Base-by-base conservation (phyloP, 2,797 vertebrate species). In the Australoheros facetus region DNA sequence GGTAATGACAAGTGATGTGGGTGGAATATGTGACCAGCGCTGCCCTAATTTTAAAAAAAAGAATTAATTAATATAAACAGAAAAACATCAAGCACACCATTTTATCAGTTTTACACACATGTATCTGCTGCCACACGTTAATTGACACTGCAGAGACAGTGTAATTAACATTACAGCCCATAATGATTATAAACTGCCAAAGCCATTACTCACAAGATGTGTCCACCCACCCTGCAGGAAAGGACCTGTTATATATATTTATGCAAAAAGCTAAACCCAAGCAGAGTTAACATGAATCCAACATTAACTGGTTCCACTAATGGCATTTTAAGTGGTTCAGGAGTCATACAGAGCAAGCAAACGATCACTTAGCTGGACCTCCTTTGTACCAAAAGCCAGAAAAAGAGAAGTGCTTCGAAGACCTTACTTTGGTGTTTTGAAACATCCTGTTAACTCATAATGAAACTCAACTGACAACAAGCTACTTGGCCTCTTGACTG, bases 371-470 rank as follows among this genome's bases (percentile, higher is more conserved):
- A 62, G 12, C 26, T 51, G n/a, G 28, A 58, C 39, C 13, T 7
- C 10, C 1, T 5, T 8, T 4, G 6, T 26, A 75, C 19, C 5
- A 70, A 16, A 71, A 54, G 11, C 56, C 26, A 39, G 37, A 57
- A 80, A 77, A 83, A 58, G 48, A 14, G 12, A 87, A 83, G 75
- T 55, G 75, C 8, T 62, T 48, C 32, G 58, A 79, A 81, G 34
- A 56, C 45, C n/a, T 69, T 42, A 19, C 42, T 75, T n/a, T 16
- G 12, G 48, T 45, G 32, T 94, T 93, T 73, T 81, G 88, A 92
- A 92, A 93, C 88, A 90, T 94, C 93, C 91, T 91, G 85, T 92
- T 88, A 45, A 11, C 51, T 88, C 85, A 91, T 57, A 87, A 39
- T 82, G 82, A 91, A 92, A 90, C 82, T 34, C 1, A 77, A 82